Percentiles rank a stretch among this genome's conserved stretches.
Evolutionary conservation across 2,888 invertebrate genomes (phyloP).

Genomic region (Cartodere bifasciata): DNA sequence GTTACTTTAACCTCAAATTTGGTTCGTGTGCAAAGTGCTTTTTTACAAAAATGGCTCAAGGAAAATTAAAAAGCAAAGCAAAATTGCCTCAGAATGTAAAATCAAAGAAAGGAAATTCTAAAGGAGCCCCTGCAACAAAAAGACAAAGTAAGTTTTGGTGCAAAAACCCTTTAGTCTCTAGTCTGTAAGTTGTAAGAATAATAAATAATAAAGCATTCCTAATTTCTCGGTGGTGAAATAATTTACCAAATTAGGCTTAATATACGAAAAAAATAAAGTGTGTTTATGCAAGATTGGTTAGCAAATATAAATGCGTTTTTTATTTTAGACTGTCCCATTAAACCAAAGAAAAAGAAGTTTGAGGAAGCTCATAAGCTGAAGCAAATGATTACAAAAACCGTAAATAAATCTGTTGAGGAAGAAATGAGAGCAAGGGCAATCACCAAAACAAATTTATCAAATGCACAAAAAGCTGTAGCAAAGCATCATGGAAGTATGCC

Average conservation of each 20-base stretch:
- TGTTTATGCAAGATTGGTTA: too few relatives aligned
- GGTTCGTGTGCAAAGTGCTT: too few relatives aligned
- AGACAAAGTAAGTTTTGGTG: conserved; percentile 41
- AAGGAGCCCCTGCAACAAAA: conserved; percentile 44
- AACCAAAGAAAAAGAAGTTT: conserved; percentile 47
- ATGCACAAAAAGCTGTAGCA: conserved; percentile 41
- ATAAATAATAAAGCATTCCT: too few relatives aligned
- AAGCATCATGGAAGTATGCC: conserved; percentile 27
- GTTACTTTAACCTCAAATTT: too few relatives aligned
- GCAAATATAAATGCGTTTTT: conserved; percentile 3
- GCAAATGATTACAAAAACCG: conserved; percentile 51
- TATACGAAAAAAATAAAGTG: too few relatives aligned
- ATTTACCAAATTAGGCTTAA: too few relatives aligned
- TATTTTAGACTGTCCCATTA: conserved; percentile 47
- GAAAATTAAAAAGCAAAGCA: conserved; percentile 53
- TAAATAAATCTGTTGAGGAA: conserved; percentile 56
- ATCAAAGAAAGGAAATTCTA: conserved; percentile 38
- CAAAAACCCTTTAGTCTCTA: background rate
- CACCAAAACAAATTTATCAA: conserved; percentile 36
- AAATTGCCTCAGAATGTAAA: conserved; percentile 44
- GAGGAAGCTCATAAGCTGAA: conserved; percentile 51
- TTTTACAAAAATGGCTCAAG: conserved; percentile 46
- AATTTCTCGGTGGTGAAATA: too few relatives aligned
- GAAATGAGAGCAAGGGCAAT: conserved; percentile 48
- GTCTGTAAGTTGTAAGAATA: too few relatives aligned